A percentile compares a stretch with the other conserved stretches of the same genome.
phyloP scores from a whole-genome alignment of 1,140 invertebrate species.

The Acromyrmex charruanus region DNA sequence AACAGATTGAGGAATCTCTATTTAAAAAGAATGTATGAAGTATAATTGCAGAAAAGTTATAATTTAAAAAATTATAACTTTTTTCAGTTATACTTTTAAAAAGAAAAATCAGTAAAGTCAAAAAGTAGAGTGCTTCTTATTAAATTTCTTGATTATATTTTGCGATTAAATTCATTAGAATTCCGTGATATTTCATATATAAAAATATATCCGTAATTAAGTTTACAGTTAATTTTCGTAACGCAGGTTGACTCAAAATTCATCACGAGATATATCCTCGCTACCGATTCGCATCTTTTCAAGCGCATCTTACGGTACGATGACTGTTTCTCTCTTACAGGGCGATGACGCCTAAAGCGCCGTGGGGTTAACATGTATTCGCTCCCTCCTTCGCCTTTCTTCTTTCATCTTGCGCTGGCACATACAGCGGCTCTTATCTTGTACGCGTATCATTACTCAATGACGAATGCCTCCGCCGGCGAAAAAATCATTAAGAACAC shows the following conservation, averaged over 20 bases:
- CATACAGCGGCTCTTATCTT: constrained; percentile 74
- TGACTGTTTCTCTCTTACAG: constrained; percentile 32
- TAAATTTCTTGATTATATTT: background rate
- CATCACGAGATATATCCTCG: background rate
- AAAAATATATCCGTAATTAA: constrained; percentile 26
- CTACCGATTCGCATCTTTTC: constrained; percentile 39
- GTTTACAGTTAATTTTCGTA: constrained; percentile 1
- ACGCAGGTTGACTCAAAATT: constrained; percentile 7
- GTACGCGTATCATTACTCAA: constrained; percentile 79
- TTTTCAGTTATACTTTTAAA: background rate
- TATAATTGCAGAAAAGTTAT: no score
- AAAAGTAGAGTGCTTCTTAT: background rate
- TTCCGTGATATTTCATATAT: background rate
- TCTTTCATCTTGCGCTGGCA: constrained; percentile 20
- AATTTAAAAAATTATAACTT: background rate
- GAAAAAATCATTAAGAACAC: constrained; percentile 81
- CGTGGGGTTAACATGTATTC: constrained; percentile 64
- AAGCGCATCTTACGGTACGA: constrained; percentile 1
- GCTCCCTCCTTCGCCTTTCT: constrained; percentile 7
- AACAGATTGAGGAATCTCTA: background rate
- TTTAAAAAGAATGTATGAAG: background rate
- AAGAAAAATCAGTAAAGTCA: background rate
- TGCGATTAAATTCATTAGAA: background rate
- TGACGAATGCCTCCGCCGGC: constrained; percentile 76
- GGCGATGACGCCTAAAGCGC: constrained; percentile 70